phyloP scores from a whole-genome alignment of 2,888 invertebrate species.

The Ectropis crepuscularia region DNA sequence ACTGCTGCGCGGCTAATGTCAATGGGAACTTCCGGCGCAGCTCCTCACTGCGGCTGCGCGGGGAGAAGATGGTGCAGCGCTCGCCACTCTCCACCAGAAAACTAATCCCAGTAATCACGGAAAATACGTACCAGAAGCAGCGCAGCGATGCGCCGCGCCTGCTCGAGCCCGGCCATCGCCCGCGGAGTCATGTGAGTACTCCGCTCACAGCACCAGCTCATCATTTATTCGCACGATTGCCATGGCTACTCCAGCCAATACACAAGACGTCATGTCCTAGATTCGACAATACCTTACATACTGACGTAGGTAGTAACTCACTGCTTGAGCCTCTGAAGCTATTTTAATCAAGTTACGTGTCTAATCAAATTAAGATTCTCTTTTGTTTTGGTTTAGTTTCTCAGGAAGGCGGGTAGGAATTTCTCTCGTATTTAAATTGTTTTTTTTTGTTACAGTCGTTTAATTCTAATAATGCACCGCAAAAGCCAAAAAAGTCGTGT shows the following conservation, averaged over 20 bases:
- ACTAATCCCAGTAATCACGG: slow-evolving; percentile 86
- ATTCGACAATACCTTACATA: slow-evolving; percentile 5
- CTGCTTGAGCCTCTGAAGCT: slow-evolving; percentile 1
- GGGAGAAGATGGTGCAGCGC: slow-evolving; percentile 85
- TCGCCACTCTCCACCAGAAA: slow-evolving; percentile 81
- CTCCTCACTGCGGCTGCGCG: slow-evolving; percentile 88
- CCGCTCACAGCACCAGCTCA: slow-evolving; percentile 4
- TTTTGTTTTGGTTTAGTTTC: slow-evolving; percentile 19
- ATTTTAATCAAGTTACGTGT: slow-evolving; percentile 16
- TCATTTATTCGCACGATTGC: slow-evolving; percentile 43
- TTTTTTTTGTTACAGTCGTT: slow-evolving; percentile 69
- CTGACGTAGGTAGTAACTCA: slow-evolving; percentile 5
- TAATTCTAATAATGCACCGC: slow-evolving; percentile 66
- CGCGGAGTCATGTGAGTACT: slow-evolving; percentile 84
- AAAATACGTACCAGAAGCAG: slow-evolving; percentile 81
- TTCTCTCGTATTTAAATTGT: slow-evolving; percentile 7
- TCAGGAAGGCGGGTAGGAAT: slow-evolving; percentile 9
- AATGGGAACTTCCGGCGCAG: slow-evolving; percentile 86
- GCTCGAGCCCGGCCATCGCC: slow-evolving; percentile 79
- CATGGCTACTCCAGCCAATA: slow-evolving; percentile 53
- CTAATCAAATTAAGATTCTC: slow-evolving; percentile 19
- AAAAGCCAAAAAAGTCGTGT: slow-evolving; percentile 72
- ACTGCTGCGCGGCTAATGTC: slow-evolving; percentile 81
- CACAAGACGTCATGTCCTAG: slow-evolving; percentile 26
- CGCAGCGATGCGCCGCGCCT: slow-evolving; percentile 77